Conservation (phyloP, 2,888 invertebrate genomes). For the Patella ulyssiponensis region DNA sequence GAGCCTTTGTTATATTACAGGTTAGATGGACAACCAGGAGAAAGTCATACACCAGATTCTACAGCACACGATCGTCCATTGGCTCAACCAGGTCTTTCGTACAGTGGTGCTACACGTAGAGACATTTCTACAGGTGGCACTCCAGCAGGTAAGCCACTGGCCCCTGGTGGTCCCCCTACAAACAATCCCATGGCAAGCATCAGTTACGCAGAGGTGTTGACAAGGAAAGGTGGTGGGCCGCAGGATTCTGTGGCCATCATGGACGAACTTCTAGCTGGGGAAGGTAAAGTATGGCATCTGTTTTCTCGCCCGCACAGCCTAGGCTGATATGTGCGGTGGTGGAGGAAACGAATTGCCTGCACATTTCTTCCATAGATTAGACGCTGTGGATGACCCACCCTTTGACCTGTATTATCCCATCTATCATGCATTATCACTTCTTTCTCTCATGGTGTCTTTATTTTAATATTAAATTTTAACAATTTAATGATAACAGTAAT, state of each 20-base stretch:
- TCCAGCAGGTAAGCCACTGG: constrained; percentile 59
- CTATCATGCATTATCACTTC: too few relatives aligned
- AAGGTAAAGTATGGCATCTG: constrained; percentile 50
- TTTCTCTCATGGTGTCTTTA: too few relatives aligned
- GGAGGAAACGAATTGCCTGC: not conserved
- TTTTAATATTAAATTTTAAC: too few relatives aligned
- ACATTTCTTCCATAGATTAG: too few relatives aligned
- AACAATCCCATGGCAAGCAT: constrained; percentile 19
- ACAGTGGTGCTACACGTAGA: constrained; percentile 53
- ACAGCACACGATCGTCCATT: constrained; percentile 55
- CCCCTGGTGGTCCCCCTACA: constrained; percentile 36
- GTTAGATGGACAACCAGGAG: constrained; percentile 57
- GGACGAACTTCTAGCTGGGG: constrained; percentile 51
- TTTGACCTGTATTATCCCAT: too few relatives aligned
- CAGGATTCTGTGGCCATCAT: constrained; percentile 47
- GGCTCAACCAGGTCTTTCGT: constrained; percentile 51
- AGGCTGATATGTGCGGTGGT: not conserved
- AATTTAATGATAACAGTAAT: too few relatives aligned
- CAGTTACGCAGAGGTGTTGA: constrained; percentile 62
- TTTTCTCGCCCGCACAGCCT: constrained; percentile 12
- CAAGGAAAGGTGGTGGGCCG: constrained; percentile 55
- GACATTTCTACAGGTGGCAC: constrained; percentile 28
- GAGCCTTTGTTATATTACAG: constrained; percentile 38
- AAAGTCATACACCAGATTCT: constrained; percentile 48
- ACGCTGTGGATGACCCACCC: too few relatives aligned